Evolutionary conservation across 2,797 vertebrate species (phyloP).

Genomic region (Tolypeutes matacus): DNA sequence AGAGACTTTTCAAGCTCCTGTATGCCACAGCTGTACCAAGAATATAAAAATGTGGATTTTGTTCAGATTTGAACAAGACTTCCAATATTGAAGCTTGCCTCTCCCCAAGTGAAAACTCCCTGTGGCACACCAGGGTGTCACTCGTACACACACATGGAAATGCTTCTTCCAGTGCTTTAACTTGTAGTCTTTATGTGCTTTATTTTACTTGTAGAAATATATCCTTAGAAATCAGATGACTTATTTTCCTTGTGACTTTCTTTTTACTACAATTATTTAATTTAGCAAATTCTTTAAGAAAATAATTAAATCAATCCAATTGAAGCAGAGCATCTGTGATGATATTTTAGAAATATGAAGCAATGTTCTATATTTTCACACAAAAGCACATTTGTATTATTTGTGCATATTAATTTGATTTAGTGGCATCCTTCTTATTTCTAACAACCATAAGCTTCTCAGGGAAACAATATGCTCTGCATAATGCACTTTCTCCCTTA

Average conservation of each 20-base stretch:
- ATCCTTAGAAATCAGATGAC: neutral
- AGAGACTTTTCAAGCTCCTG: constrained; percentile 2
- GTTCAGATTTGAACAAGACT: neutral
- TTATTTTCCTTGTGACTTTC: neutral
- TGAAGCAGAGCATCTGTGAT: neutral
- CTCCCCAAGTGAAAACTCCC: neutral
- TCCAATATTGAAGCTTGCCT: neutral
- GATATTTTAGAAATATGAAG: constrained; percentile 10
- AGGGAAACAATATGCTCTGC: neutral
- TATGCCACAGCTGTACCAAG: neutral
- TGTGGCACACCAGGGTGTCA: rapidly evolving
- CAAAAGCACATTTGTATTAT: neutral
- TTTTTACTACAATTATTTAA: neutral
- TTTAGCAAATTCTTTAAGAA: neutral
- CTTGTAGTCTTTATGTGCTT: neutral
- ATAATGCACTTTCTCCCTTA: neutral
- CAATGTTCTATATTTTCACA: neutral
- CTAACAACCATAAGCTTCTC: neutral
- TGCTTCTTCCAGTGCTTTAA: neutral
- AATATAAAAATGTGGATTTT: neutral
- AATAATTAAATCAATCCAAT: neutral
- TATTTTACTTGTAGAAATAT: constrained; percentile 18
- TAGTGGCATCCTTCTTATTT: neutral
- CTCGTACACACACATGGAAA: neutral
- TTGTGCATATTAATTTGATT: constrained; percentile 11